These are phyloP conservation scores for Oreochromis aureus DNA, from an alignment of 2,113 vertebrate species.

Conservation along the genomic window DNA sequence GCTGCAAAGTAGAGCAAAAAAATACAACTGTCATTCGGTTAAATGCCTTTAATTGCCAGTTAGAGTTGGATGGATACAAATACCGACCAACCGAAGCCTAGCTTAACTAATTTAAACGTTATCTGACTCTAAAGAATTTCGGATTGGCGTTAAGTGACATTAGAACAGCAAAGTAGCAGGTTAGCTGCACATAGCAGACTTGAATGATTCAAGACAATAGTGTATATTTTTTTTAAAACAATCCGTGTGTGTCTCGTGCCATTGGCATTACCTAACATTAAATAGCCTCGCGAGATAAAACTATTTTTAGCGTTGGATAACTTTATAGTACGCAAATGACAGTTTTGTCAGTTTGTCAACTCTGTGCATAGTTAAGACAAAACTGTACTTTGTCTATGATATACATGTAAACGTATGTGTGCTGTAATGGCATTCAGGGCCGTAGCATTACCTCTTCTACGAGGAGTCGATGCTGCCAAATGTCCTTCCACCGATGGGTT, in stretches of 20 bases:
- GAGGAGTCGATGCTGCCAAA: constrained; percentile 60
- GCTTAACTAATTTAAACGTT: neutral
- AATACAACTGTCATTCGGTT: neutral
- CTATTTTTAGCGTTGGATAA: neutral
- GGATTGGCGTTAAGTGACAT: neutral
- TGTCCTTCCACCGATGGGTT: constrained; percentile 58
- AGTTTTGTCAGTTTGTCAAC: neutral
- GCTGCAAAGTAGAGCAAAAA: neutral
- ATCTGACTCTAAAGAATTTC: neutral
- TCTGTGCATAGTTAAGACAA: neutral
- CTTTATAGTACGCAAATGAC: too few relatives aligned
- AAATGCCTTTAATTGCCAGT: neutral
- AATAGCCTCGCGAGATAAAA: neutral
- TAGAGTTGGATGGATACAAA: neutral
- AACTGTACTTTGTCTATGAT: too few relatives aligned
- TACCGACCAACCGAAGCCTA: neutral
- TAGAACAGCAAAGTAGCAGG: neutral
- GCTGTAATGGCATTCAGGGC: neutral
- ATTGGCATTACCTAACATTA: neutral
- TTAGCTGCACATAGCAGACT: neutral
- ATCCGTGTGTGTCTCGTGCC: neutral
- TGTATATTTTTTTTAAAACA: rapidly evolving
- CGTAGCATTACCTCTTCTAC: constrained; percentile 53
- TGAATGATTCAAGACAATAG: neutral
- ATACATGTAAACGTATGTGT: neutral